Evolutionary conservation across 2,113 vertebrate genomes (phyloP).

Genomic region (Heteronetta atricapilla): DNA sequence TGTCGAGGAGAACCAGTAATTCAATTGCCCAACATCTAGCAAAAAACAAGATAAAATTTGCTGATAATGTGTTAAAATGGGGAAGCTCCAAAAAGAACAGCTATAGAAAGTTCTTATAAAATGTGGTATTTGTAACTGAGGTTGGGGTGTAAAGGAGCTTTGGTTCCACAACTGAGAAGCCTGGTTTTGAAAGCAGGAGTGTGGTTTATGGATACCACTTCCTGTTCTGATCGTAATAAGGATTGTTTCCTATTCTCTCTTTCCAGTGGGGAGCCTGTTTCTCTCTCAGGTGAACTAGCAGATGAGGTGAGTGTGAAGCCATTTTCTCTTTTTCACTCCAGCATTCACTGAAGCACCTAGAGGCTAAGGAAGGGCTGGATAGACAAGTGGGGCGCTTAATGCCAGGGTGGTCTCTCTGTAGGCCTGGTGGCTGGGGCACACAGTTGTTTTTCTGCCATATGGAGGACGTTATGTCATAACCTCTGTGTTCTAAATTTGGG

Average conservation of each 20-base stretch:
- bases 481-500: background rate
- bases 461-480: background rate
- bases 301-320: background rate
- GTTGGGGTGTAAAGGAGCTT: background rate
- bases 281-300: background rate
- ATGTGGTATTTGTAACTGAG: background rate
- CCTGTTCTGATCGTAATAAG: background rate
- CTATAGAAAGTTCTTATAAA: background rate
- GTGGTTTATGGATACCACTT: background rate
- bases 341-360: fast-evolving
- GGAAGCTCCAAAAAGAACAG: background rate
- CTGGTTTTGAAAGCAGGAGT: background rate
- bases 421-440: background rate
- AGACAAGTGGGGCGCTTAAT: background rate
- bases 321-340: background rate
- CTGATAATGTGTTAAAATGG: background rate
- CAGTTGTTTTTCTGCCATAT: background rate
- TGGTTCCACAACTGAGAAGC: background rate
- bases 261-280: background rate
- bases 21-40: background rate
- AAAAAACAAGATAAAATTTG: background rate
- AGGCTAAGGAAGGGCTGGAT: no score
- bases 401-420: background rate
- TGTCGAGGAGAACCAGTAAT: background rate
- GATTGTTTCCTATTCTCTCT: background rate